phyloP scores from a whole-genome alignment of 2,113 vertebrate genomes.

The Brienomyrus brachyistius region DNA sequence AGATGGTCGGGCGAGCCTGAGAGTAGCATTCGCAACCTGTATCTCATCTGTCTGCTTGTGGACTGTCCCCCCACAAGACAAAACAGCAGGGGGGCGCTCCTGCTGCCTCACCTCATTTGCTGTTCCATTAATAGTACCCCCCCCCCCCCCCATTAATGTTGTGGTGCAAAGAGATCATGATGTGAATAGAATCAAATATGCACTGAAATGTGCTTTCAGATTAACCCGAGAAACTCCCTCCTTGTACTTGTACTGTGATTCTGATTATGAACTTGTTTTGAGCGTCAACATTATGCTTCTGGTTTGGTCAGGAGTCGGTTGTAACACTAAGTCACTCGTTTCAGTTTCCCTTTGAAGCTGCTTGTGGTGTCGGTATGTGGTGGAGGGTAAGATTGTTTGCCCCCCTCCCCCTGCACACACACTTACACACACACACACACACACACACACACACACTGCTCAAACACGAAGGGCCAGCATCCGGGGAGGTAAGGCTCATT shows the following conservation, averaged over 20 bases:
- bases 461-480: not conserved
- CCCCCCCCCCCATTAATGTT: not conserved
- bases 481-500: not conserved
- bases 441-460: not conserved
- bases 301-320: not conserved
- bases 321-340: slow-evolving; percentile 7
- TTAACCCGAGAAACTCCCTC: not conserved
- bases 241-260: not conserved
- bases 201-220: not conserved
- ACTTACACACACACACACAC: too few relatives aligned
- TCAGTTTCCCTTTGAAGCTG: not conserved
- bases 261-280: not conserved
- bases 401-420: not conserved
- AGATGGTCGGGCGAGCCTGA: not conserved
- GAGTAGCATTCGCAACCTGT: not conserved
- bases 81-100: not conserved
- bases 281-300: not conserved
- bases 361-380: not conserved
- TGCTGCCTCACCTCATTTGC: not conserved
- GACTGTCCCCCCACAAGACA: not conserved
- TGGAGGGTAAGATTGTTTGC: not conserved
- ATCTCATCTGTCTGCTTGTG: not conserved
- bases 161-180: not conserved
- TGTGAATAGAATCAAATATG: slow-evolving; percentile 7
- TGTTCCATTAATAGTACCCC: not conserved